Percentiles rank a stretch among this genome's conserved stretches.
These are phyloP conservation scores for Montifringilla adamsi DNA, from an alignment of 2,113 vertebrate genomes.

Conservation along the genomic window DNA sequence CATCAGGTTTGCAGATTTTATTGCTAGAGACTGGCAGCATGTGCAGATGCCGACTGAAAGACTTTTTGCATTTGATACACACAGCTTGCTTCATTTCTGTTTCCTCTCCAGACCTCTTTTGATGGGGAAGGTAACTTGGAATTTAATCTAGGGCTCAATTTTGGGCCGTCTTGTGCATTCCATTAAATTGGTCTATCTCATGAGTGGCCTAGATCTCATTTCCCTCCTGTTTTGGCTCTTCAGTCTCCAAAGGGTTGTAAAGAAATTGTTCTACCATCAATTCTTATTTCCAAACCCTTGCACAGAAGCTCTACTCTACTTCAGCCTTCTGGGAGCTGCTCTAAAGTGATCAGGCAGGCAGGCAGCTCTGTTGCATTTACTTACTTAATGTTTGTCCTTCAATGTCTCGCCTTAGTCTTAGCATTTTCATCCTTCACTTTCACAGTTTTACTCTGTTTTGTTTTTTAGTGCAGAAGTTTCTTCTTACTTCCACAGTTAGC, in stretches of 20 bases:
- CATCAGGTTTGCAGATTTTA: background rate
- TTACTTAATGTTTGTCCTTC: slow-evolving; percentile 24
- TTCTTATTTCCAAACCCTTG: slow-evolving; percentile 12
- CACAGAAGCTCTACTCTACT: slow-evolving; percentile 1
- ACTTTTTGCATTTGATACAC: background rate
- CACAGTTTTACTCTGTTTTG: background rate
- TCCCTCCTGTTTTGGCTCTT: slow-evolving; percentile 18
- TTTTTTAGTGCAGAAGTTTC: background rate
- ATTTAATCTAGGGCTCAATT: slow-evolving; percentile 45
- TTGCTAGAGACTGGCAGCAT: background rate
- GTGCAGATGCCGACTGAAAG: background rate
- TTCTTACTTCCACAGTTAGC: background rate
- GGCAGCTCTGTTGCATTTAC: background rate
- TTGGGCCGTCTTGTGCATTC: background rate
- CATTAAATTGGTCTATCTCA: background rate
- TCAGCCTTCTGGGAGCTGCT: slow-evolving; percentile 14
- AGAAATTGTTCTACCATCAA: slow-evolving; percentile 41
- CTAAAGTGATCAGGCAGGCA: slow-evolving; percentile 5
- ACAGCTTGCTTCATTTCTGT: background rate
- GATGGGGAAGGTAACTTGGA: slow-evolving; percentile 19
- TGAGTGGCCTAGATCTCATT: slow-evolving; percentile 24
- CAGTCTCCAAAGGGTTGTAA: slow-evolving; percentile 20
- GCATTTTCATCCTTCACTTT: background rate
- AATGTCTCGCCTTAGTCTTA: background rate
- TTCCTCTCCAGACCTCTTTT: background rate